Percentiles rank a stretch among this genome's conserved stretches.
Evolutionary conservation across 1,140 invertebrate species (phyloP).

Genomic region (Drosophila baimaii): DNA sequence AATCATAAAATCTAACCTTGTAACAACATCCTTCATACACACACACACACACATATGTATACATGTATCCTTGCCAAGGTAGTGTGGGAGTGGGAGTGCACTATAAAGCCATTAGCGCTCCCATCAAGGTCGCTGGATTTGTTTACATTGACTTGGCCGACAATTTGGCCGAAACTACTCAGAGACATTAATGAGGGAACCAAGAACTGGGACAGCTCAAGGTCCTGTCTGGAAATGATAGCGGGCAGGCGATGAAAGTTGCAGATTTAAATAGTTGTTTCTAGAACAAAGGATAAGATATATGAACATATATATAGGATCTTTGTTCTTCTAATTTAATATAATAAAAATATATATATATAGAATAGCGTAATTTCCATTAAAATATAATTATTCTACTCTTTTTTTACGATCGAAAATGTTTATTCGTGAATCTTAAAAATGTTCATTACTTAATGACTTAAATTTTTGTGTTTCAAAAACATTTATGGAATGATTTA

Average conservation of each 20-base stretch:
- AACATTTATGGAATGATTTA: too few species aligned
- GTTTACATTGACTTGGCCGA: constrained; percentile 70
- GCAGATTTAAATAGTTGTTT: not conserved
- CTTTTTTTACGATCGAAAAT: not conserved
- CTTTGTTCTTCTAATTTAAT: too few species aligned
- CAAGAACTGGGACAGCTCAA: constrained; percentile 43
- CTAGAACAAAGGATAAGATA: not conserved
- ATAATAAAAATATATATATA: not conserved
- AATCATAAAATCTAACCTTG: constrained; percentile 73
- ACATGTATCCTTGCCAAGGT: not conserved
- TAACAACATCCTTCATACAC: constrained; percentile 2
- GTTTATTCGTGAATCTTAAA: not conserved
- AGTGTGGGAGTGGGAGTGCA: constrained; percentile 15
- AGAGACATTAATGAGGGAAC: constrained; percentile 53
- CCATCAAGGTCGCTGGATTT: constrained; percentile 70
- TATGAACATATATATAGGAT: not conserved
- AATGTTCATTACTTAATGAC: not conserved
- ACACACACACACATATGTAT: not conserved
- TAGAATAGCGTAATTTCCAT: not conserved
- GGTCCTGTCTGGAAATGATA: constrained; percentile 16
- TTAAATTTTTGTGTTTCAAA: too few species aligned
- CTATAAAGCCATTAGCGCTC: constrained; percentile 67
- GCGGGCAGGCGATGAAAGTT: not conserved
- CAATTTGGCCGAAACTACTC: constrained; percentile 33
- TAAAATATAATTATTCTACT: not conserved